These are phyloP conservation scores for Rhimphoctona megacephalus DNA, from an alignment of 2,888 invertebrate species.

Conservation along the genomic window DNA sequence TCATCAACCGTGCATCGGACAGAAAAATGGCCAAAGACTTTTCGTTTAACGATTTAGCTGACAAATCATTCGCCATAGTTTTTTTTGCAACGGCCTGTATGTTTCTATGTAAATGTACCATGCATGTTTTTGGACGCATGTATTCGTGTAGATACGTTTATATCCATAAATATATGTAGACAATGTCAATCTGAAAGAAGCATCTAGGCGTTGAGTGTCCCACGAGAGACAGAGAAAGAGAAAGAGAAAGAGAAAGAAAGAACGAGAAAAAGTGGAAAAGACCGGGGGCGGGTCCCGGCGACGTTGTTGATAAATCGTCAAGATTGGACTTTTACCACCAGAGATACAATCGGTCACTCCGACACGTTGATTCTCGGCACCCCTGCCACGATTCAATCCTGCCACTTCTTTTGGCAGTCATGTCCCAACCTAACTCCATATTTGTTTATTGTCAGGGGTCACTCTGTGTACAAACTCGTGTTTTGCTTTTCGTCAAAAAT, in stretches of 20 bases:
- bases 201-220: constrained; percentile 65
- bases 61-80: not conserved
- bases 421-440: not conserved
- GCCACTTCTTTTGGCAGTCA: constrained; percentile 68
- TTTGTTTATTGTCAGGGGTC: constrained; percentile 21
- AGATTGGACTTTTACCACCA: constrained; percentile 78
- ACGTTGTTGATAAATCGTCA: constrained; percentile 81
- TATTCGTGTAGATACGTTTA: not conserved
- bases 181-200: constrained; percentile 82
- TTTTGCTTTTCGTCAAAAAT: not conserved
- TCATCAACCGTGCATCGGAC: not conserved
- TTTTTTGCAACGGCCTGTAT: not conserved
- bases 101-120: not conserved
- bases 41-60: not conserved
- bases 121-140: not conserved
- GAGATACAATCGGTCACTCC: constrained; percentile 79
- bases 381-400: constrained; percentile 79
- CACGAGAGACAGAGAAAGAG: constrained; percentile 47
- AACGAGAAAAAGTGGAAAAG: constrained; percentile 57
- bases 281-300: constrained; percentile 72
- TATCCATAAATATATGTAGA: constrained; percentile 70
- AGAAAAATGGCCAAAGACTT: not conserved
- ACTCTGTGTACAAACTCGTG: constrained; percentile 8
- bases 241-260: constrained; percentile 39
- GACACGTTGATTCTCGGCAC: constrained; percentile 66